These are phyloP conservation scores for Pseudorhombus dupliciocellatus DNA, from an alignment of 2,113 vertebrate genomes.

Conservation along the genomic window DNA sequence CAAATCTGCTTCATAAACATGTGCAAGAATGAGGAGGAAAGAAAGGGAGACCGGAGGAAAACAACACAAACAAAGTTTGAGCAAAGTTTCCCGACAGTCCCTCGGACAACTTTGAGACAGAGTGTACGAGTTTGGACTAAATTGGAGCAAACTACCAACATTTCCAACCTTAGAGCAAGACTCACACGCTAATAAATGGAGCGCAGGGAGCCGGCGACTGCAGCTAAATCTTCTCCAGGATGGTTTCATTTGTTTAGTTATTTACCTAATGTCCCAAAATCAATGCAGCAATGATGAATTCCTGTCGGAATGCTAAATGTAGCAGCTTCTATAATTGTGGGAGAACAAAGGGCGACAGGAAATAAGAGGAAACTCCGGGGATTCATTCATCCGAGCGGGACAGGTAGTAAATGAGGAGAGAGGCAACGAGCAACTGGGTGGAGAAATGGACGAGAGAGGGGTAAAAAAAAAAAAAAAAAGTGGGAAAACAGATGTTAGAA, in stretches of 20 bases:
- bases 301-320: conserved; percentile 1
- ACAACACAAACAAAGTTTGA: too few relatives aligned
- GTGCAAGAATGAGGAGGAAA: too few relatives aligned
- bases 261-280: conserved; percentile 26
- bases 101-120: too few relatives aligned
- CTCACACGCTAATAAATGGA: too few relatives aligned
- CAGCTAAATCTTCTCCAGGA: conserved; percentile 14
- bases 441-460: conserved; percentile 10
- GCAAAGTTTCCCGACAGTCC: too few relatives aligned
- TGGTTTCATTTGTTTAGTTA: conserved; percentile 23
- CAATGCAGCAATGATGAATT: conserved; percentile 17
- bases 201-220: too few relatives aligned
- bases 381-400: conserved; percentile 13
- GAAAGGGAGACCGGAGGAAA: too few relatives aligned
- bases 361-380: conserved; percentile 5
- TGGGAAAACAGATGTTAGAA: conserved; percentile 36
- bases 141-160: too few relatives aligned
- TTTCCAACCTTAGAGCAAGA: too few relatives aligned
- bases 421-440: not conserved
- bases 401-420: not conserved
- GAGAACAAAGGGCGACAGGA: conserved; percentile 11
- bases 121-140: too few relatives aligned
- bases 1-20: too few relatives aligned
- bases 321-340: not conserved
- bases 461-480: not conserved